Conservation (phyloP, 2,888 invertebrate genomes). For the Caenorhabditis sp. region DNA sequence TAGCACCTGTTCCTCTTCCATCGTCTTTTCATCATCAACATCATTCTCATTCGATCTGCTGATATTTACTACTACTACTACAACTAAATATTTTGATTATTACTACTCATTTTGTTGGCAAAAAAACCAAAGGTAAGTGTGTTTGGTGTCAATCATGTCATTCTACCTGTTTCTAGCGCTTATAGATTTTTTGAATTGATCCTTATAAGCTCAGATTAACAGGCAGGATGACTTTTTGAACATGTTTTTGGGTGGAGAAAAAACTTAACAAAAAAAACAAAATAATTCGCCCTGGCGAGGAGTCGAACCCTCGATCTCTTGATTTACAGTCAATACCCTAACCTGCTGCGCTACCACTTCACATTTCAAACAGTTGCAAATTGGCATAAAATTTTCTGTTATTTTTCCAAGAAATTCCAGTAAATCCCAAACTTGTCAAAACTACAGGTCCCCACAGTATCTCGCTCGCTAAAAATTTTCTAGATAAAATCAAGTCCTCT, state of each 20-base stretch:
- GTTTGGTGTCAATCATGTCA: slow-evolving; percentile 1
- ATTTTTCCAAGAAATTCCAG: too few species aligned
- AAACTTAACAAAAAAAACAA: too few species aligned
- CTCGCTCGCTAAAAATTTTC: neutral
- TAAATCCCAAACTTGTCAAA: too few species aligned
- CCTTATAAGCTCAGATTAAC: slow-evolving; percentile 43
- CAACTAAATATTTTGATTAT: neutral
- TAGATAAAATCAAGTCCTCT: neutral
- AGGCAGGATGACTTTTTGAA: slow-evolving; percentile 25
- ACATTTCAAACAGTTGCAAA: too few species aligned
- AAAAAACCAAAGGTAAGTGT: neutral
- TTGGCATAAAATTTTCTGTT: too few species aligned
- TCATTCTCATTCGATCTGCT: slow-evolving; percentile 1
- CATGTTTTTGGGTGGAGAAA: neutral
- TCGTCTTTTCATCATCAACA: slow-evolving; percentile 2
- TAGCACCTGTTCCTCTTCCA: slow-evolving; percentile 9
- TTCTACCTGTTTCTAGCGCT: slow-evolving; percentile 38
- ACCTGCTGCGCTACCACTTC: too few species aligned
- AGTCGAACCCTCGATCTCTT: too few species aligned
- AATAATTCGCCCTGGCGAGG: too few species aligned
- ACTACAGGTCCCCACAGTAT: neutral
- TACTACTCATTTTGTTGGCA: neutral
- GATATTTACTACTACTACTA: neutral
- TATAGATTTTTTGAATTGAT: slow-evolving; percentile 19
- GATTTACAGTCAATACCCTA: neutral